Conservation (phyloP, 1,140 invertebrate genomes). For the Metopolophium dirhodum region DNA sequence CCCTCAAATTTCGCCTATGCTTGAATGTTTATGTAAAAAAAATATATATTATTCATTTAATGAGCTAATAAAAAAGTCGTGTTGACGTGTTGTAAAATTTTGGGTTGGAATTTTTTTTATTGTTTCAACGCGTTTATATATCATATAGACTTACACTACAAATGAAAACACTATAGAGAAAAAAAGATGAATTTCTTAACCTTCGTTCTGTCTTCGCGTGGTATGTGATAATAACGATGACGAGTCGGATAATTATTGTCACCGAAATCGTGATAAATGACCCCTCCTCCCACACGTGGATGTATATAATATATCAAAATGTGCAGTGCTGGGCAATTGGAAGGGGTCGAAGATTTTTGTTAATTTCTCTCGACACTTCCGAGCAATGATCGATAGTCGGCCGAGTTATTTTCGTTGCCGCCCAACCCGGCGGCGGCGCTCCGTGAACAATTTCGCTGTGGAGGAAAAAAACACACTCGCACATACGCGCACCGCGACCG, state of each 20-base stretch:
- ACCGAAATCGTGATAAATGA: slow-evolving; percentile 53
- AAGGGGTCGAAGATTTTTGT: slow-evolving; percentile 44
- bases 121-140: background rate
- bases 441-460: slow-evolving; percentile 6
- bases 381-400: slow-evolving; percentile 50
- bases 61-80: background rate
- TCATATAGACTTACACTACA: background rate
- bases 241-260: slow-evolving; percentile 52
- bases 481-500: slow-evolving; percentile 37
- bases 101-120: background rate
- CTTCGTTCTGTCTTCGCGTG: background rate
- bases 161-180: background rate
- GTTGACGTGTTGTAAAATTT: background rate
- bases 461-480: slow-evolving; percentile 17
- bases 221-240: slow-evolving; percentile 26
- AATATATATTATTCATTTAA: background rate
- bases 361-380: slow-evolving; percentile 56
- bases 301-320: background rate
- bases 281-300: background rate
- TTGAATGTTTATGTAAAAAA: background rate
- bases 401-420: slow-evolving; percentile 51
- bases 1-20: no score
- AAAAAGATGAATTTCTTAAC: slow-evolving; percentile 11
- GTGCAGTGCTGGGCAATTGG: background rate
- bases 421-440: slow-evolving; percentile 23